Percentiles rank a stretch among this genome's conserved stretches.
These are phyloP conservation scores for Scelioninae gen. 2 DNA, from an alignment of 2,888 invertebrate genomes.

Conservation along the genomic window DNA sequence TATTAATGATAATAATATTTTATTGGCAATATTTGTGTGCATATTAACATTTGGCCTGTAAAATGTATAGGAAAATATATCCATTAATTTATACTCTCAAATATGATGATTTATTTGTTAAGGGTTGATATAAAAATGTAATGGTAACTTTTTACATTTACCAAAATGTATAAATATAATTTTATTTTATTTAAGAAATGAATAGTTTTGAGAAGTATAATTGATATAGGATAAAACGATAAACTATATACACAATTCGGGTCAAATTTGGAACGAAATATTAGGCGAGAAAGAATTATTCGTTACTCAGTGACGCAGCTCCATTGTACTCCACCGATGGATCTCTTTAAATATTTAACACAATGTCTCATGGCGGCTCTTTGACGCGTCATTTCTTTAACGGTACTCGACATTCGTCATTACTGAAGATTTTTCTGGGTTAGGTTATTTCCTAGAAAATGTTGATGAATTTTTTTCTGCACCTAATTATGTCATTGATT, in stretches of 20 bases:
- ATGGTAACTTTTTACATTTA: no score
- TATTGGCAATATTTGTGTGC: no score
- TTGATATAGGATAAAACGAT: slow-evolving; percentile 40
- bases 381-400: slow-evolving; percentile 58
- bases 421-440: slow-evolving; percentile 58
- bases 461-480: slow-evolving; percentile 26
- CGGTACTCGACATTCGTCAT: slow-evolving; percentile 56
- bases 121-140: no score
- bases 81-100: no score
- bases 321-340: slow-evolving; percentile 68
- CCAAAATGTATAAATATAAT: no score
- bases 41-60: no score
- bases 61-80: no score
- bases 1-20: no score
- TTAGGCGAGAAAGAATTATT: slow-evolving; percentile 58
- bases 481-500: no score
- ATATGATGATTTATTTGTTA: no score
- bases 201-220: slow-evolving; percentile 3
- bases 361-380: slow-evolving; percentile 63
- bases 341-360: slow-evolving; percentile 74
- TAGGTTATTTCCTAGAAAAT: slow-evolving; percentile 43
- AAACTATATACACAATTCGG: slow-evolving; percentile 51
- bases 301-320: slow-evolving; percentile 60
- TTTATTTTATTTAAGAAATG: no score
- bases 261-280: slow-evolving; percentile 57